Evolutionary conservation across 2,888 invertebrate genomes (phyloP).

Genomic region (Steinernema carpocapsae): DNA sequence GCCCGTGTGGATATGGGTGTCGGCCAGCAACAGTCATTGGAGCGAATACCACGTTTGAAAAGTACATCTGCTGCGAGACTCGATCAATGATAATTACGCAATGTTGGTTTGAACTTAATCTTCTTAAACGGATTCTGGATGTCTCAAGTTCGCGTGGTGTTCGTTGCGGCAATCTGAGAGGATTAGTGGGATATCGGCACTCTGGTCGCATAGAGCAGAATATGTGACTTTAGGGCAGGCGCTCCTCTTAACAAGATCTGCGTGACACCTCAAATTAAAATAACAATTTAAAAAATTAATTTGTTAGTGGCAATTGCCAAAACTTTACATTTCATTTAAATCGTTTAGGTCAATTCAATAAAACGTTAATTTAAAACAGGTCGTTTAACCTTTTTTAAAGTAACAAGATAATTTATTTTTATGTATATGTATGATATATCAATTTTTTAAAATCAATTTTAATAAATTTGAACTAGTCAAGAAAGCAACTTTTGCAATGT

Average conservation of each 20-base stretch:
- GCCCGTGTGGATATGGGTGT: conserved; percentile 16
- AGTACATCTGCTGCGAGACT: conserved; percentile 30
- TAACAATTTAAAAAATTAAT: not conserved
- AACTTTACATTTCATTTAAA: too few relatives aligned
- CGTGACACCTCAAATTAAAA: not conserved
- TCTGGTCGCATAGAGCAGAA: not conserved
- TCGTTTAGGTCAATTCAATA: too few relatives aligned
- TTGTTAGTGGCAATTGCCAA: not conserved
- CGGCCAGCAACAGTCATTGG: conserved; percentile 16
- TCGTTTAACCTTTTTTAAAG: too few relatives aligned
- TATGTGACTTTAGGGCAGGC: too few relatives aligned
- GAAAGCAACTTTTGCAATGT: too few relatives aligned
- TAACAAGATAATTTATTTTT: too few relatives aligned
- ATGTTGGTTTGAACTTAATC: conserved; percentile 29
- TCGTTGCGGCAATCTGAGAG: not conserved
- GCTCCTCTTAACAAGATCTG: too few relatives aligned
- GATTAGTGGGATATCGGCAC: not conserved
- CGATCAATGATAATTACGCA: conserved; percentile 27
- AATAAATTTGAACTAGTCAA: too few relatives aligned
- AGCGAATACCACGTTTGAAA: conserved; percentile 3
- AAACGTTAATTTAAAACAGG: too few relatives aligned
- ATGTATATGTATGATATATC: too few relatives aligned
- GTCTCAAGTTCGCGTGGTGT: not conserved
- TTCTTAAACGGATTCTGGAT: not conserved
- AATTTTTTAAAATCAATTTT: too few relatives aligned